Base-by-base conservation (phyloP, 53 echinoderm and acorn worm genomes). In the Echinometra lucunter region DNA sequence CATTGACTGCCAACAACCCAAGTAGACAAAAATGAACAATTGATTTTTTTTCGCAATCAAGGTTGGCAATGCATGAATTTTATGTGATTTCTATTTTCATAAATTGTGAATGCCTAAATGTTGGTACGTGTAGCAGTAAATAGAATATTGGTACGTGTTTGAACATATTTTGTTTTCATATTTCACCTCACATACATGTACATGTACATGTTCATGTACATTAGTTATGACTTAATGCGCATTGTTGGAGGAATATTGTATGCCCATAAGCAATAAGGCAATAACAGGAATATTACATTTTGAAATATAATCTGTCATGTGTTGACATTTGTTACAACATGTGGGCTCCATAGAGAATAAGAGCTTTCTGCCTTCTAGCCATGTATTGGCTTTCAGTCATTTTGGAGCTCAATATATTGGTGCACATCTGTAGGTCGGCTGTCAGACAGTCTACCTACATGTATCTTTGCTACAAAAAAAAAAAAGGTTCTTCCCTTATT, bases 261-360 rank as follows among this genome's bases (percentile, higher is more conserved):
- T 78, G 78, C 38, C 78, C 42, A 78, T 78, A 18, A 78, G 78
- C 78, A 78, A 40, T 78, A 78, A 40, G 78, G 42, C 78, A 78
- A 78, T 78, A 78, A 78, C 78, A 42, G 35, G 78, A 78, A 78
- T 78, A 78, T 78, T 78, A 78, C 78, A 78, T 78, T 78, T 38
- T 78, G 38, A 78, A 38, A 78, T 21, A 78, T 35, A 42, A 78
- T 78, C 42, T 38, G 42, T 78, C 78, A 78, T 78, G 42, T 42
- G 42, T 42, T 42, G 40, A 78, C 78, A 42, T 78, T 78, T 78
- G 78, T 78, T 78, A 38, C 42, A 40, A 40, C 78, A 78, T 78
- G 42, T 19, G 4, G 18, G 21, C 40, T 78, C 78, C 78, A 21
- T 38, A 42, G 38, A 34, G 32, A 12, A 72, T 16, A 16, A 63